Percentiles rank a stretch among this genome's conserved stretches.
Evolutionary conservation across 2,113 vertebrate genomes (phyloP).

Genomic region (Aplodontia rufa): DNA sequence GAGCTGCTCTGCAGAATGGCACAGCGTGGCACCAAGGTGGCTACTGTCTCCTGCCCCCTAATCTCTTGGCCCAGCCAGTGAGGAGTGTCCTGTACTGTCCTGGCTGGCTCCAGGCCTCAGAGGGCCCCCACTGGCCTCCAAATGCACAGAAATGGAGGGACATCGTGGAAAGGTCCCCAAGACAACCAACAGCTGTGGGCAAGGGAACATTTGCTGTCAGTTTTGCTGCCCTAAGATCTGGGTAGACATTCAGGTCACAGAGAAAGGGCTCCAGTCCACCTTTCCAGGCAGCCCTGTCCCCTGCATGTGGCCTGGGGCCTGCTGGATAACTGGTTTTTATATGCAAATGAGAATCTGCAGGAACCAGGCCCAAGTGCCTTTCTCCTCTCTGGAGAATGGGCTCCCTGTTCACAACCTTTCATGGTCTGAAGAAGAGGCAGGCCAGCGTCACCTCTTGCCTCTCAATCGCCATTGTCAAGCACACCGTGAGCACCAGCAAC

Average conservation of each 20-base stretch:
- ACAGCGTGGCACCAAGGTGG: background rate
- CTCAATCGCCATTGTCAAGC: background rate
- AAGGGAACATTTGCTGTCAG: background rate
- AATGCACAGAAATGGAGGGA: background rate
- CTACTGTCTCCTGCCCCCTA: background rate
- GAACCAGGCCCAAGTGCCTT: fast-evolving
- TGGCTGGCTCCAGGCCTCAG: background rate
- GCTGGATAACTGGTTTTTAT: background rate
- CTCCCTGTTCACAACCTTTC: background rate
- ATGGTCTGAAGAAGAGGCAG: too few species aligned
- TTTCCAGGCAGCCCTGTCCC: background rate
- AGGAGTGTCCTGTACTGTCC: background rate
- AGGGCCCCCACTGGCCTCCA: background rate
- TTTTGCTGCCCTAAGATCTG: background rate
- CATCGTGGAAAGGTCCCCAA: background rate
- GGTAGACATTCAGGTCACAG: background rate
- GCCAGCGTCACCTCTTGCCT: too few species aligned
- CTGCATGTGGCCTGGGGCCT: background rate
- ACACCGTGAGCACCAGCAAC: background rate
- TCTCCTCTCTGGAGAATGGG: background rate
- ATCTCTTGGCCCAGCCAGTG: background rate
- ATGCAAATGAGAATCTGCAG: background rate
- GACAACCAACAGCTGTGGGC: background rate
- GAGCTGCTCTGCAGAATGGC: background rate
- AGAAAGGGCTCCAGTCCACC: background rate